Base-by-base conservation (phyloP, 1,140 invertebrate genomes). In the Solen grandis region DNA sequence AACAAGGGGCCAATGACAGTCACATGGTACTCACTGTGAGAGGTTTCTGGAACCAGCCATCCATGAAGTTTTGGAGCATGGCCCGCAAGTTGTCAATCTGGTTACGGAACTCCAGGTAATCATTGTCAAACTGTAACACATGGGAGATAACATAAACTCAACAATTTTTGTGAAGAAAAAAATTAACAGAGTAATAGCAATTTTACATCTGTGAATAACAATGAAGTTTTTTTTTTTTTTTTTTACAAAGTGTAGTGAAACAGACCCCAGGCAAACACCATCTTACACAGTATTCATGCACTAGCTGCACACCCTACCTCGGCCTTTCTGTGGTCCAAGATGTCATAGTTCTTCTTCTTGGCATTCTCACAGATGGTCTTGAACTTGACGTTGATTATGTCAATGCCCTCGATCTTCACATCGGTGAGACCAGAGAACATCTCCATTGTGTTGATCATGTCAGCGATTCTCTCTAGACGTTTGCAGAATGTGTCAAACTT, bases 401-500 rank as follows among this genome's bases (percentile, higher is more conserved):
- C 91, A 62, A 93, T 88, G 25, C 92, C 92, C 82, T 93, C 92
- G 57, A 92, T 90, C 70, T 91, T 91, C 29, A 92, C 86, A 55
- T 89, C 87, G 3, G 86, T 82, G 13, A 93, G 82, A 8, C 87
- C 88, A 57, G 90, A 84, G 63, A 91, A 91, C 78, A 85, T 88
- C 59, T 98, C 96, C 85, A 98, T 96, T 16, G 97, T 93, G 92
- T 97, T 96, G 85, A 98, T 97, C 94, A 98, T 96, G 2, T 95
- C 94, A 19, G 97, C 94, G 54, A 99, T 97, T 92, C 97, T 96
- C 74, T 95, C 94, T 5, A 99, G 93, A 59, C 98, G 94, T 73
- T 95, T 95, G 88, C 97, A 98, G 91, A 99, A 99, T 0, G 96
- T 96, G 88, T 99, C 97, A 88, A 99, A 99, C 93, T 98, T 97